These are phyloP conservation scores for Rhodeus uyekii DNA, from an alignment of 2,797 vertebrate genomes.

Conservation along the genomic window DNA sequence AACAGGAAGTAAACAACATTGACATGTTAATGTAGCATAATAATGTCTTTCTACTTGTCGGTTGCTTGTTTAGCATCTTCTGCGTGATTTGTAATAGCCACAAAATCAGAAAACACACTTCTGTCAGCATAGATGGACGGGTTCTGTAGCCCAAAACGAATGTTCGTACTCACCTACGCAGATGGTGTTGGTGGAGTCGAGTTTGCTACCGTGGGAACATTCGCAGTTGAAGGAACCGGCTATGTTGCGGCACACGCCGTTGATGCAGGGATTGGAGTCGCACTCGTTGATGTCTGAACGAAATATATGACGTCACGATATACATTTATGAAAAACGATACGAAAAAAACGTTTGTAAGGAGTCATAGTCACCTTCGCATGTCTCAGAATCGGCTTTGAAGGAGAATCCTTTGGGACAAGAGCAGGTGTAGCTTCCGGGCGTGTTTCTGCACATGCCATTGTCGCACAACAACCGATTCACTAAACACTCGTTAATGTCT, in stretches of 20 bases:
- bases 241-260: constrained; percentile 91
- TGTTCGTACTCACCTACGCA: constrained; percentile 86
- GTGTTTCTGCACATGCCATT: constrained; percentile 96
- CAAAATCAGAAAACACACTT: not conserved
- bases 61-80: not conserved
- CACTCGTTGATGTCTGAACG: constrained; percentile 94
- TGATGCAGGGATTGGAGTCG: constrained; percentile 93
- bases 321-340: not conserved
- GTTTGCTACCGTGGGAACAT: constrained; percentile 93
- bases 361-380: constrained; percentile 75
- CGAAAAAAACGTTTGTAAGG: not conserved
- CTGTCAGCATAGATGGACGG: not conserved
- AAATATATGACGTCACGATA: constrained; percentile 4
- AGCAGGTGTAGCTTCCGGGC: constrained; percentile 94
- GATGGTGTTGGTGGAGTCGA: constrained; percentile 94
- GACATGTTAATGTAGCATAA: not conserved
- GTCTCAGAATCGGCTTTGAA: constrained; percentile 83
- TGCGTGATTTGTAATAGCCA: not conserved
- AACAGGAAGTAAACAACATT: not conserved
- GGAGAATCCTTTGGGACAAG: constrained; percentile 80
- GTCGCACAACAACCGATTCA: constrained; percentile 93
- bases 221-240: constrained; percentile 95
- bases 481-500: constrained; percentile 96
- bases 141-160: not conserved
- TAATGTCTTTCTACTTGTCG: not conserved